Evolutionary conservation across 2,797 vertebrate species (phyloP), one percentile per base, ranked within the genome.

Genomic region (Artibeus jamaicensis): DNA sequence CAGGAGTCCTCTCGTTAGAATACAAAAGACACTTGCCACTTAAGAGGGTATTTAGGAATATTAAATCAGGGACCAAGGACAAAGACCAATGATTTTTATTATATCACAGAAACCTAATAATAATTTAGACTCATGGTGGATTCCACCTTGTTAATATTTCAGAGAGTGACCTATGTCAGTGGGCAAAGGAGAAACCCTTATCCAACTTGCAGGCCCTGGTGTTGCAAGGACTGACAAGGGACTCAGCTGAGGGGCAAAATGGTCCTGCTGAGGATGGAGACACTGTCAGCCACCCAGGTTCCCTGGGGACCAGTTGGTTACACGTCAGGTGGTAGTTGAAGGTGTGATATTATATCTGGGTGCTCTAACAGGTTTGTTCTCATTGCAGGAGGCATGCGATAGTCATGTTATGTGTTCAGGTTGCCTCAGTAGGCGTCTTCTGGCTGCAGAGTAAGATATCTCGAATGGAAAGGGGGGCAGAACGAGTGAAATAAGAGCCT

Each of bases 401-500:
- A 16, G 5, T 46, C 1, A 4, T 15, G 9, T 4, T n/a, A 2
- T 3, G 3, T 21, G 7, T 71, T 34, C 2, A 21, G 42, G 26
- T 46, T 53, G 12, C 21, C 57, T 10, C 0, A 24, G 21, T 74
- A 76, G 50, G 12, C 59, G 70, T 14, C 29, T 50, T 22, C 9
- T 21, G 29, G 67, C 50, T 55, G 4, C 29, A 42, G 21, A 59
- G 26, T 2, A 10, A 67, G 86, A 8, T 0, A 39, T 24, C 48
- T 65, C 46, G 4, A 71, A 59, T 46, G 22, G 12, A 88, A 65
- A 42, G 29, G 5, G 29, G 29, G 32, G 5, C 5, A 21, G 26
- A 6, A 8, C 29, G 19, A 55, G n/a, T 32, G n/a, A 29, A 24
- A 9, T 4, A 9, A 7, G n/a, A 48, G 7, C 53, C 29, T 4